These are phyloP conservation scores for Oryzaephilus surinamensis DNA, from an alignment of 1,140 invertebrate genomes.

Conservation along the genomic window DNA sequence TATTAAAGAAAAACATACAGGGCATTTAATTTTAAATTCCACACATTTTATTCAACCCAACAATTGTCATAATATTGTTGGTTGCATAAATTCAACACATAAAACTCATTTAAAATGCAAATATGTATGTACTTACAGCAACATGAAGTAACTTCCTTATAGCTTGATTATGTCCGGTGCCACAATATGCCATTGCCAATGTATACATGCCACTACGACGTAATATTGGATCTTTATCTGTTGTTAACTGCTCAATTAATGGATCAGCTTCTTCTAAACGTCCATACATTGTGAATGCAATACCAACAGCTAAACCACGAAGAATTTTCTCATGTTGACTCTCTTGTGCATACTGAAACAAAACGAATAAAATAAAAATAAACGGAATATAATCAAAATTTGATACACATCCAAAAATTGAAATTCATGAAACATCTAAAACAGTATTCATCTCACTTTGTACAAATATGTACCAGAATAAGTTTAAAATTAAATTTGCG, in stretches of 20 bases:
- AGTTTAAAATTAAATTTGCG: too few species aligned
- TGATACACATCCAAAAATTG: too few species aligned
- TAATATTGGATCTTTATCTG: slow-evolving; percentile 78
- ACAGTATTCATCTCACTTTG: too few species aligned
- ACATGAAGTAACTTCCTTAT: slow-evolving; percentile 91
- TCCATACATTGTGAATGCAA: slow-evolving; percentile 94
- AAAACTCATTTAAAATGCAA: too few species aligned
- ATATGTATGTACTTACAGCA: slow-evolving; percentile 82
- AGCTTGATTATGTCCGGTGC: slow-evolving; percentile 93
- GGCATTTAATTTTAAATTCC: too few species aligned
- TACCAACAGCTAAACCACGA: slow-evolving; percentile 88
- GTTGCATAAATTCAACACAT: too few species aligned
- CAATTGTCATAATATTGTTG: too few species aligned
- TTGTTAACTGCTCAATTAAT: slow-evolving; percentile 76
- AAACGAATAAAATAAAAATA: slow-evolving; percentile 10
- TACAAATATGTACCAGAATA: too few species aligned
- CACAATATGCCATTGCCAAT: slow-evolving; percentile 96
- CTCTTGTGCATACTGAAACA: slow-evolving; percentile 49
- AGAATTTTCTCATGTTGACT: slow-evolving; percentile 99
- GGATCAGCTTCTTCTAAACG: slow-evolving; percentile 91
- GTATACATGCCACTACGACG: slow-evolving; percentile 95
- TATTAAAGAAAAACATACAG: too few species aligned
- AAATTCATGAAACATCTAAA: too few species aligned
- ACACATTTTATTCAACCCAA: too few species aligned
- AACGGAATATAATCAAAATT: too few species aligned